Conservation (phyloP, 2,113 vertebrate species). For the Platysternon megacephalum region DNA sequence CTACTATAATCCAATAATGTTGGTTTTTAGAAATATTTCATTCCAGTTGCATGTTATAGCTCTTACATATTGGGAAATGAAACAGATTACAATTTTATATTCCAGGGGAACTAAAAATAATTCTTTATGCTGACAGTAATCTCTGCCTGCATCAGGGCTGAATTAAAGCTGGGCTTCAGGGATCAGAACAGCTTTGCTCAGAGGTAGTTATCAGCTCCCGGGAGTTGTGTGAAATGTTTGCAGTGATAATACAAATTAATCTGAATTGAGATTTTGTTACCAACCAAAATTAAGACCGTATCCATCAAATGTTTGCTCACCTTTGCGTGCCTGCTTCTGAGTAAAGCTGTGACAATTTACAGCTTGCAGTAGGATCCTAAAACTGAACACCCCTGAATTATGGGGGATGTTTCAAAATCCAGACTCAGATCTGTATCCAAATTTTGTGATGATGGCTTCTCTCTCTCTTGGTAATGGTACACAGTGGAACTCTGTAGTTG, state of each 20-base stretch:
- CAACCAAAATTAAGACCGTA: not conserved
- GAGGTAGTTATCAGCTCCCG: fast-evolving
- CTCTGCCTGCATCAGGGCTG: fast-evolving
- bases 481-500: not conserved
- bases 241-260: not conserved
- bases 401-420: not conserved
- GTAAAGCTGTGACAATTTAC: not conserved
- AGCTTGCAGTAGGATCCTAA: not conserved
- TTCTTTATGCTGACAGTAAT: not conserved
- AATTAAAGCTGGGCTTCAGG: not conserved
- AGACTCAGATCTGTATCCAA: not conserved
- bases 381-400: not conserved
- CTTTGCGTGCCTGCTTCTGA: not conserved
- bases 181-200: not conserved
- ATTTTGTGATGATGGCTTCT: not conserved
- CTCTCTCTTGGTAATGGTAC: fast-evolving
- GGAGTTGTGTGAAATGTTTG: not conserved
- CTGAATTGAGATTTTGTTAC: not conserved
- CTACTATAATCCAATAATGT: not conserved
- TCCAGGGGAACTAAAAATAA: not conserved
- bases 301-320: not conserved
- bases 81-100: not conserved
- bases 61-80: not conserved
- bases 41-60: not conserved
- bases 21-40: fast-evolving